Evolutionary conservation across 37 sponge, comb jelly and placozoan species (phyloP).

Genomic region (Bolinopsis microptera): DNA sequence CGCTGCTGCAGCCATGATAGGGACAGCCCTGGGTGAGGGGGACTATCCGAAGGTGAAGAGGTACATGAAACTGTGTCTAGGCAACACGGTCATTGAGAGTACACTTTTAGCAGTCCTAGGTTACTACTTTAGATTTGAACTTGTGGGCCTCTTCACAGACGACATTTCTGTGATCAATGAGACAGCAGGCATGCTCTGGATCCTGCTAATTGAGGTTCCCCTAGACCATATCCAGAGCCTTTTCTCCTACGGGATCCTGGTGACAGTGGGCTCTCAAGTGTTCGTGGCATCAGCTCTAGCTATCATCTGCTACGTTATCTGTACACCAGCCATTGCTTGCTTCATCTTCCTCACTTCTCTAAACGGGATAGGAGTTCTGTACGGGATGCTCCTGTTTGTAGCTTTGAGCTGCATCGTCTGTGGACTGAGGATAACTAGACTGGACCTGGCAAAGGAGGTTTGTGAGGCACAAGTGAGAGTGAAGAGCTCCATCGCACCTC

Average conservation of each 20-base stretch:
- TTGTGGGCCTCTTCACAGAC: conserved; percentile 29
- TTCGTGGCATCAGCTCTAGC: conserved; percentile 51
- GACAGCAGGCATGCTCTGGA: conserved; percentile 45
- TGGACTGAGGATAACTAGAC: background rate
- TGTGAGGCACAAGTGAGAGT: background rate
- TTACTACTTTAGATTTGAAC: background rate
- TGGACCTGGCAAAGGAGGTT: conserved; percentile 24
- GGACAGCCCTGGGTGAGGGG: conserved; percentile 45
- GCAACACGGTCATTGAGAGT: conserved; percentile 32
- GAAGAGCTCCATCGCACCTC: background rate
- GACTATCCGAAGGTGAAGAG: background rate
- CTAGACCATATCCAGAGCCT: conserved; percentile 47
- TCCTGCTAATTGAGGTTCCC: conserved; percentile 52
- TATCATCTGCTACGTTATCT: conserved; percentile 8
- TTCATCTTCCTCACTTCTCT: conserved; percentile 27
- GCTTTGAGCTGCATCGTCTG: background rate
- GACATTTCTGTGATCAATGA: background rate
- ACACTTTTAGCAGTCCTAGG: background rate
- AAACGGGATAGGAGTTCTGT: conserved; percentile 4
- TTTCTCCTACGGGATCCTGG: conserved; percentile 48
- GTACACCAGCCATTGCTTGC: conserved; percentile 6
- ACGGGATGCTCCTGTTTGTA: conserved; percentile 42
- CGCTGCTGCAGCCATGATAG: conserved; percentile 42
- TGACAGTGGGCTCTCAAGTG: conserved; percentile 11
- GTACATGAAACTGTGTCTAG: conserved; percentile 5